These are phyloP conservation scores for Anthophora plumipes DNA, from an alignment of 2,888 invertebrate genomes.

Conservation along the genomic window DNA sequence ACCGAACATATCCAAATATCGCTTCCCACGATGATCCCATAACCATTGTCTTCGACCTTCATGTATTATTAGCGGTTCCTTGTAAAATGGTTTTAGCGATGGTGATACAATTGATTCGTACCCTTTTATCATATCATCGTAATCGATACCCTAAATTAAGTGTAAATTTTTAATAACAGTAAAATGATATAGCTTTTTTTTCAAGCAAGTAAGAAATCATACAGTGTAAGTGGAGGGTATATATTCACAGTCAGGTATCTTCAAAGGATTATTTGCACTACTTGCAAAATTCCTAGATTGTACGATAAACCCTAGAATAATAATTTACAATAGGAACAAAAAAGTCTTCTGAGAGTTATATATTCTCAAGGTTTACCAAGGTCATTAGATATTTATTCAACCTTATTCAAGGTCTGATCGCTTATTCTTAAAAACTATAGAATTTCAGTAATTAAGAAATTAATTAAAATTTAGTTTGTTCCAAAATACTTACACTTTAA, in stretches of 20 bases:
- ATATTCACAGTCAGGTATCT: conserved; percentile 37
- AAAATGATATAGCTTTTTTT: not conserved
- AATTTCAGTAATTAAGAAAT: not conserved
- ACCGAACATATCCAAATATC: conserved; percentile 97
- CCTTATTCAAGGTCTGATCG: too few species aligned
- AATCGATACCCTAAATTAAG: conserved; percentile 87
- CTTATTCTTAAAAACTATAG: too few species aligned
- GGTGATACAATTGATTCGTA: conserved; percentile 89
- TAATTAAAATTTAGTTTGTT: not conserved
- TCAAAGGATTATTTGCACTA: not conserved
- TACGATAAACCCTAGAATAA: conserved; percentile 7
- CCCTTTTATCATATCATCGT: conserved; percentile 87
- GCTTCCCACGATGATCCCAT: conserved; percentile 93
- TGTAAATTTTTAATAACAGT: not conserved
- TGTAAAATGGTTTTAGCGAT: conserved; percentile 90
- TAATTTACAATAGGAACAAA: not conserved
- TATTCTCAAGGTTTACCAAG: too few species aligned
- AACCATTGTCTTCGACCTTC: conserved; percentile 97
- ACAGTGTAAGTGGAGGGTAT: conserved; percentile 33
- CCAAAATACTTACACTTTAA: conserved; percentile 30
- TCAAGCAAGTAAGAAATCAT: not conserved
- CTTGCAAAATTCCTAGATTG: conserved; percentile 5
- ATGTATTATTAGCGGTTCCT: conserved; percentile 92
- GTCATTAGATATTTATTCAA: too few species aligned
- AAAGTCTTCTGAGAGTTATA: too few species aligned